A percentile compares a stretch with the other conserved stretches of the same genome.
These are phyloP conservation scores for Heterotilapia buettikoferi DNA, from an alignment of 2,113 vertebrate genomes.

Conservation along the genomic window DNA sequence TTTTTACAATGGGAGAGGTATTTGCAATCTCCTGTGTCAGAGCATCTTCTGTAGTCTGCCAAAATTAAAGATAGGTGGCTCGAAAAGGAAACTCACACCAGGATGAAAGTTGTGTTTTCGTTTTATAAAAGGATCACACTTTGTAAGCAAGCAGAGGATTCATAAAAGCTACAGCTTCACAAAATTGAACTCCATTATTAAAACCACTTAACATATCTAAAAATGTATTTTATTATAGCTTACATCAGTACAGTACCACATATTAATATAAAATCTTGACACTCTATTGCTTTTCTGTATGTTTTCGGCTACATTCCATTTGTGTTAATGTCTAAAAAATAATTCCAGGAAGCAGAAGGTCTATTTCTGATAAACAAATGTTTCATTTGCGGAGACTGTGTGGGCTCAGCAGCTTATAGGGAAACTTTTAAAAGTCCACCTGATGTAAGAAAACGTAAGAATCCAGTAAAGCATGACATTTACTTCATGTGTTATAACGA, in stretches of 20 bases:
- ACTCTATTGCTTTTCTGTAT: not conserved
- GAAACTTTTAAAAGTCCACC: not conserved
- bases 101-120: conserved; percentile 64
- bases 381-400: not conserved
- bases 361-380: not conserved
- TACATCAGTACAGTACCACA: not conserved
- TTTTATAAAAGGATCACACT: not conserved
- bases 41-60: conserved; percentile 76
- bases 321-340: not conserved
- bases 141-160: not conserved
- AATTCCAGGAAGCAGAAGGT: not conserved
- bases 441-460: not conserved
- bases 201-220: not conserved
- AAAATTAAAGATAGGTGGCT: conserved; percentile 73
- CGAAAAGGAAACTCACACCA: conserved; percentile 64
- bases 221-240: not conserved
- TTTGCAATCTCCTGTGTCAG: conserved; percentile 22
- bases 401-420: not conserved
- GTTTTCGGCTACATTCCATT: not conserved
- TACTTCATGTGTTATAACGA: not conserved
- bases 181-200: not conserved
- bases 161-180: not conserved
- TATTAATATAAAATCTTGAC: not conserved
- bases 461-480: not conserved
- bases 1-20: conserved; percentile 41